A percentile compares a stretch with the other conserved stretches of the same genome.
Conservation (phyloP, 2,797 vertebrate species). For the Spea hammondii region DNA sequence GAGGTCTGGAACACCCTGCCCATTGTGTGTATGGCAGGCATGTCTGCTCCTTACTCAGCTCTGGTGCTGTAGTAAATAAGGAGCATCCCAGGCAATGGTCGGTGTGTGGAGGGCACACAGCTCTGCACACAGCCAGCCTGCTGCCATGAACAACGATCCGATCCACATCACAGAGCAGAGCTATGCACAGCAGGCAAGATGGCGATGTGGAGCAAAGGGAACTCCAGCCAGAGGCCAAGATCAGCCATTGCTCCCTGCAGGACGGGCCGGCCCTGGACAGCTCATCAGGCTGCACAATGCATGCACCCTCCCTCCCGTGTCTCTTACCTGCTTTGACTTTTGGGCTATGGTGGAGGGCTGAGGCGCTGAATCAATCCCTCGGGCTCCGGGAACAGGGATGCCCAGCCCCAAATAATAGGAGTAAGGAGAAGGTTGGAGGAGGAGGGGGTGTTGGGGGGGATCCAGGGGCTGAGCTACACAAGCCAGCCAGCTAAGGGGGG, state of each 20-base stretch:
- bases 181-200: slow-evolving; percentile 42
- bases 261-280: background rate
- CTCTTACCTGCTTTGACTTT: slow-evolving; percentile 45
- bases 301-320: background rate
- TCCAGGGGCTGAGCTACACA: too few relatives aligned
- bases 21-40: background rate
- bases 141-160: background rate
- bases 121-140: too few relatives aligned
- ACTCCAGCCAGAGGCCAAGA: slow-evolving; percentile 17
- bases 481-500: slow-evolving; percentile 32
- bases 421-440: background rate
- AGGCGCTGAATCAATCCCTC: slow-evolving; percentile 23
- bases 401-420: slow-evolving; percentile 37
- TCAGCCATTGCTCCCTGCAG: background rate
- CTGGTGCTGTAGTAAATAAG: background rate
- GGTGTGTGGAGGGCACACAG: too few relatives aligned
- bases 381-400: slow-evolving; percentile 38
- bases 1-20: background rate
- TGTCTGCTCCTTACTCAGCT: too few relatives aligned
- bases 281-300: slow-evolving; percentile 28
- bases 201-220: slow-evolving; percentile 35
- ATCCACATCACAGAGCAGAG: slow-evolving; percentile 20
- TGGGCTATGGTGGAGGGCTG: background rate
- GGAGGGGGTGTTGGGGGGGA: background rate
- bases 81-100: too few relatives aligned